Conservation (phyloP, 2,113 vertebrate genomes). For the Riparia riparia region DNA sequence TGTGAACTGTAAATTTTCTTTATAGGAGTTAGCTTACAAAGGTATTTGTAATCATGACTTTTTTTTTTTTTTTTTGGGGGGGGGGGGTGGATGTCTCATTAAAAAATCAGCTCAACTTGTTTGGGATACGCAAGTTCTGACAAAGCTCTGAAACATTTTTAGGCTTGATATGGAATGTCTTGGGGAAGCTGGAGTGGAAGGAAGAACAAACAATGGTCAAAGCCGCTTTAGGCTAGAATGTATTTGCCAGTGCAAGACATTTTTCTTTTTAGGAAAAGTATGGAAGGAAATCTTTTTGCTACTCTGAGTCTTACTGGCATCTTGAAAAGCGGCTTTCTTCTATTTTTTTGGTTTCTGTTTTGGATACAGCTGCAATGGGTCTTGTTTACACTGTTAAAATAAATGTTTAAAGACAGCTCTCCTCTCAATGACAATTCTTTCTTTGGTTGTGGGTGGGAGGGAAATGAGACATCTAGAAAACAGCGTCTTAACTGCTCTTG, state of each 20-base stretch:
- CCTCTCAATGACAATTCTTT: not conserved
- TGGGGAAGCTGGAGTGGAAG: not conserved
- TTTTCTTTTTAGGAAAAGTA: not conserved
- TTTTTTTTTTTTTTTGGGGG: not conserved
- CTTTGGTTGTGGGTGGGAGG: not conserved
- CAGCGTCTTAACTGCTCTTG: not conserved
- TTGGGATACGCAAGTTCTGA: conserved; percentile 8
- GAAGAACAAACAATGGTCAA: not conserved
- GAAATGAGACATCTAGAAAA: conserved; percentile 34
- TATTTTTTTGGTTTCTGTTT: not conserved
- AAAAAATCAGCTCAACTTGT: conserved; percentile 17
- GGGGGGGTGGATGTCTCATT: not conserved
- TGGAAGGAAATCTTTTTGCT: not conserved
- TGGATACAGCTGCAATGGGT: not conserved
- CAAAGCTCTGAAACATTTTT: conserved; percentile 12
- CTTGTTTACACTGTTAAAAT: conserved; percentile 57
- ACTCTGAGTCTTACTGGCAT: not conserved
- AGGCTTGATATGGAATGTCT: not conserved
- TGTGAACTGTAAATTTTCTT: conserved; percentile 9
- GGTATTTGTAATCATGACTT: conserved; percentile 28
- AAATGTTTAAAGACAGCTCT: conserved; percentile 58
- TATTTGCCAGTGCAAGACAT: not conserved
- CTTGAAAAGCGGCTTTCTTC: not conserved
- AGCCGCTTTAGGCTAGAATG: not conserved
- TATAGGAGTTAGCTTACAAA: not conserved